These are phyloP conservation scores for Hypolimnas misippus DNA, from an alignment of 2,888 invertebrate genomes.

Conservation along the genomic window DNA sequence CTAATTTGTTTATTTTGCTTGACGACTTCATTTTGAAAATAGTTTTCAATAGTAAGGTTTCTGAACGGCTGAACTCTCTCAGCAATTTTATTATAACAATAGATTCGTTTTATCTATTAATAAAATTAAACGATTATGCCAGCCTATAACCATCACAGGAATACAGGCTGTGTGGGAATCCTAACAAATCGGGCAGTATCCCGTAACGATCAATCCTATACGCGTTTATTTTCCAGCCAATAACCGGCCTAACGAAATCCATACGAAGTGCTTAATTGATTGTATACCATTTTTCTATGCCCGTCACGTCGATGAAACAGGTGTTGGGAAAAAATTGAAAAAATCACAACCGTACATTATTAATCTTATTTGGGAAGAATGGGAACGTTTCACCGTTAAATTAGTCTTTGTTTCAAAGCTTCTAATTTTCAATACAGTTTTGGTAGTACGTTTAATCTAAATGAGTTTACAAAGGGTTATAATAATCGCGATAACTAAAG, in stretches of 20 bases:
- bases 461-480: background rate
- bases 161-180: slow-evolving; percentile 28
- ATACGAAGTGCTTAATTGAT: slow-evolving; percentile 75
- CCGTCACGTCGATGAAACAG: slow-evolving; percentile 48
- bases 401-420: background rate
- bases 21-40: too few relatives aligned
- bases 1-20: too few relatives aligned
- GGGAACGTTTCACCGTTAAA: background rate
- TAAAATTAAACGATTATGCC: slow-evolving; percentile 31
- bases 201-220: slow-evolving; percentile 65
- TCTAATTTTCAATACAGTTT: background rate
- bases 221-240: slow-evolving; percentile 68
- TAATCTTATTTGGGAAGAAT: background rate
- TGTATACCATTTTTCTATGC: slow-evolving; percentile 69
- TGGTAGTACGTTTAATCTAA: background rate
- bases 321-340: slow-evolving; percentile 49
- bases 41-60: background rate
- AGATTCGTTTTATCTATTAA: slow-evolving; percentile 24
- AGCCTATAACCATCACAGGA: slow-evolving; percentile 28
- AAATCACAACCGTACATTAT: background rate
- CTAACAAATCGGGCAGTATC: slow-evolving; percentile 42
- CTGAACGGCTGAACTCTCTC: too few relatives aligned
- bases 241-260: slow-evolving; percentile 65
- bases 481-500: background rate
- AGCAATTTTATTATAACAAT: background rate